phyloP scores from a whole-genome alignment of 35 echinoderm and acorn worm genomes.

The Ptychodera flava region DNA sequence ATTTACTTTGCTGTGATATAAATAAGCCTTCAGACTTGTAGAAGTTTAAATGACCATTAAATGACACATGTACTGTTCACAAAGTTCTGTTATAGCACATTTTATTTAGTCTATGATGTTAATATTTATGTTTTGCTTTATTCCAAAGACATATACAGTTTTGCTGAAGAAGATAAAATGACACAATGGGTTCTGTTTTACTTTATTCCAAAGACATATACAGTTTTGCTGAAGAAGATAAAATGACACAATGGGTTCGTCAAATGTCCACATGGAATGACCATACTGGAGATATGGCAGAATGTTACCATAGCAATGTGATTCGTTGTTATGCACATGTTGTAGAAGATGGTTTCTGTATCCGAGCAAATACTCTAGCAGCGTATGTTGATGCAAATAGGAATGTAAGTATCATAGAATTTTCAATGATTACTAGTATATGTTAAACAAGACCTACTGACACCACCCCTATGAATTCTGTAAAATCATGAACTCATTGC shows the following conservation, averaged over 20 bases:
- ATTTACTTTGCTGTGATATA: too few species aligned
- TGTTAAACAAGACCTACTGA: too few species aligned
- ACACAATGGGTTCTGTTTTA: slow-evolving; percentile 36
- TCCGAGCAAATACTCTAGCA: slow-evolving; percentile 83
- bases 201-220: slow-evolving; percentile 39
- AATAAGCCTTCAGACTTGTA: too few species aligned
- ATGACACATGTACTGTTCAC: too few species aligned
- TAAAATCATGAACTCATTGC: too few species aligned
- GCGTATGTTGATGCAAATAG: slow-evolving; percentile 92
- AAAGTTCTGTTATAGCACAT: too few species aligned
- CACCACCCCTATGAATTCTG: too few species aligned
- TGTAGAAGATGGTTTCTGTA: slow-evolving; percentile 60
- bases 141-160: slow-evolving; percentile 49
- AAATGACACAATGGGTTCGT: slow-evolving; percentile 34
- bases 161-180: slow-evolving; percentile 39
- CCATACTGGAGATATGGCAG: slow-evolving; percentile 38
- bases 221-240: slow-evolving; percentile 34
- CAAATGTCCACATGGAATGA: slow-evolving; percentile 86
- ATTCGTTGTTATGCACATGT: slow-evolving; percentile 74
- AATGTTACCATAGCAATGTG: slow-evolving; percentile 25
- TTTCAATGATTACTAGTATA: too few species aligned
- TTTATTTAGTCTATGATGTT: too few species aligned
- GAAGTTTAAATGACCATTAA: too few species aligned
- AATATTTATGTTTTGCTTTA: too few species aligned
- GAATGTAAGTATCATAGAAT: slow-evolving; percentile 67